Evolutionary conservation across 35 echinoderm and acorn worm species (phyloP).

Genomic region (Strongylocentrotus purpuratus): DNA sequence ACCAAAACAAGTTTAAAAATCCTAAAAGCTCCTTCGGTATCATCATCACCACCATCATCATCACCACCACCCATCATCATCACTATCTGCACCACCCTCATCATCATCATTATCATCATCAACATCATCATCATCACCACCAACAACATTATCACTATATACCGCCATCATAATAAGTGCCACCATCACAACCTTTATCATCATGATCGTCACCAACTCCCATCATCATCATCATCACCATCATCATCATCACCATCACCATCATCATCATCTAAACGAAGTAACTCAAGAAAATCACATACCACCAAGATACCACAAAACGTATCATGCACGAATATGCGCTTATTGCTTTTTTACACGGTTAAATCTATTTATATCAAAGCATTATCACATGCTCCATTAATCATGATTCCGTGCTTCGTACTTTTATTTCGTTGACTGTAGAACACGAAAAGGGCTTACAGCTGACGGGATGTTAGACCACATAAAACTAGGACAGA

Average conservation of each 20-base stretch:
- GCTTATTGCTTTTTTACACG: too few relatives aligned
- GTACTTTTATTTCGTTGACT: background rate
- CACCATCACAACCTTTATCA: too few relatives aligned
- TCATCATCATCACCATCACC: background rate
- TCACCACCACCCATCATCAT: background rate
- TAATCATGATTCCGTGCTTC: background rate
- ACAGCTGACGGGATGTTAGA: background rate
- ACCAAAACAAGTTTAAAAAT: too few relatives aligned
- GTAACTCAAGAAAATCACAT: too few relatives aligned
- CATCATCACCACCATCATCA: background rate
- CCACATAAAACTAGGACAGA: constrained; percentile 10
- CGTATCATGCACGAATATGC: too few relatives aligned
- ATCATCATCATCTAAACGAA: background rate
- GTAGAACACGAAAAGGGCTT: background rate
- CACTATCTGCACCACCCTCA: background rate
- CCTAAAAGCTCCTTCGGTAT: too few relatives aligned
- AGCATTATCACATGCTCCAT: background rate
- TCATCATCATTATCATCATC: background rate
- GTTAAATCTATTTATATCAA: background rate
- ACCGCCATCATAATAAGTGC: too few relatives aligned
- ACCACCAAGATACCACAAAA: too few relatives aligned
- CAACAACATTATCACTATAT: too few relatives aligned
- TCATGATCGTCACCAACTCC: too few relatives aligned
- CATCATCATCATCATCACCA: background rate
- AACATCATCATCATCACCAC: background rate